phyloP scores from a whole-genome alignment of 1,140 invertebrate genomes.

The Drosophila lacertosa region DNA sequence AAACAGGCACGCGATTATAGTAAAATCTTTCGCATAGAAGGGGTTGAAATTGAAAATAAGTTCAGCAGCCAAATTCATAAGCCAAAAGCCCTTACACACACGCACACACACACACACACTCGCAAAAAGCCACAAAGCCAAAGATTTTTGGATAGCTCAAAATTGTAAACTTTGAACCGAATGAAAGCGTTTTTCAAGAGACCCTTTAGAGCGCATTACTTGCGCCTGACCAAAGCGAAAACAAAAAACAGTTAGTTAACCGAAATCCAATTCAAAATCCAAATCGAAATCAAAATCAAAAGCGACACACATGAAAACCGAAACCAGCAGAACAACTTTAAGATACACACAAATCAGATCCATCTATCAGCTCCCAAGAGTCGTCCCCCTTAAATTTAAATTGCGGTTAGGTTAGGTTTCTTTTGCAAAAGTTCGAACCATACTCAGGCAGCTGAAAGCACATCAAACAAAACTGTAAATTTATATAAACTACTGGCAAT shows the following conservation, averaged over 20 bases:
- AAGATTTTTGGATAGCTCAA: constrained; percentile 37
- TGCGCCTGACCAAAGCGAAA: constrained; percentile 57
- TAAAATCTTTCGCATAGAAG: constrained; percentile 58
- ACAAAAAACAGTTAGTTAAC: constrained; percentile 55
- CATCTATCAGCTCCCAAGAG: constrained; percentile 15
- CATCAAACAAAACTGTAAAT: constrained; percentile 80
- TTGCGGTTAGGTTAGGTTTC: constrained; percentile 76
- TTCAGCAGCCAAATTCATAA: constrained; percentile 55
- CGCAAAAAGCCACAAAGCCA: constrained; percentile 21
- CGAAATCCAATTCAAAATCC: constrained; percentile 61
- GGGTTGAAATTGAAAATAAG: constrained; percentile 67
- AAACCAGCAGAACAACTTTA: constrained; percentile 70
- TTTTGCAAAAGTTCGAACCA: constrained; percentile 73
- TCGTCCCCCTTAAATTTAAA: constrained; percentile 52
- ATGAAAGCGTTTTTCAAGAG: constrained; percentile 33
- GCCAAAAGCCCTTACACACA: constrained; percentile 37
- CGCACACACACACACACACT: constrained; percentile 14
- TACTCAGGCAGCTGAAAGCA: constrained; percentile 69
- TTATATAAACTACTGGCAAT: constrained; percentile 74
- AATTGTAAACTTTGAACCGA: constrained; percentile 18
- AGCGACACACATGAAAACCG: constrained; percentile 56
- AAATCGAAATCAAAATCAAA: constrained; percentile 54
- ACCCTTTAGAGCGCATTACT: constrained; percentile 51
- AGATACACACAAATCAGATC: constrained; percentile 41
- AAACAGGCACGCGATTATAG: constrained; percentile 57